Evolutionary conservation across 1,140 invertebrate genomes (phyloP).

Genomic region (Micrasema longulum): DNA sequence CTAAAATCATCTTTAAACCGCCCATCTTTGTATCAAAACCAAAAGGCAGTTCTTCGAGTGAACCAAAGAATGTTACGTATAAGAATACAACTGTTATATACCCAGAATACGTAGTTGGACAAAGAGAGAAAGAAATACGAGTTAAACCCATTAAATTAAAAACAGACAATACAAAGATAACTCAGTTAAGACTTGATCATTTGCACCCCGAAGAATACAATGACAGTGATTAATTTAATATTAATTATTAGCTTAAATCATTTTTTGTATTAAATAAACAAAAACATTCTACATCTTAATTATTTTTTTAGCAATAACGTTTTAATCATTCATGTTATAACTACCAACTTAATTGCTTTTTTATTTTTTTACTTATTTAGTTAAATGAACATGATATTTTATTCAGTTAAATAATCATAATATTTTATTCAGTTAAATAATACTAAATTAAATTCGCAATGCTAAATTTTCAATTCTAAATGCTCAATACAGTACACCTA

Average conservation of each 20-base stretch:
- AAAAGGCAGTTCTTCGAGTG: slow-evolving; percentile 3
- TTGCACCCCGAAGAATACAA: slow-evolving; percentile 71
- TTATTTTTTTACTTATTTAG: no score
- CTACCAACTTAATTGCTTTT: no score
- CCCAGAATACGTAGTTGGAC: slow-evolving; percentile 86
- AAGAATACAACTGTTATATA: slow-evolving; percentile 78
- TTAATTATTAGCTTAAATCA: neutral
- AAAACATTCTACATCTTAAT: no score
- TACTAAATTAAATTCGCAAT: no score
- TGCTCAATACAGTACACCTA: no score
- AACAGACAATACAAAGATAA: slow-evolving; percentile 57
- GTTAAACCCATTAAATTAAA: slow-evolving; percentile 56
- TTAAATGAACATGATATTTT: no score
- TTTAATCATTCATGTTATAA: no score
- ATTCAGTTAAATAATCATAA: no score
- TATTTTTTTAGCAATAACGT: no score
- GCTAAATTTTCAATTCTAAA: no score
- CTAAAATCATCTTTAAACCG: slow-evolving; percentile 68
- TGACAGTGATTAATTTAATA: slow-evolving; percentile 46
- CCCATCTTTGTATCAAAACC: slow-evolving; percentile 41
- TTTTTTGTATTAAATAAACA: neutral
- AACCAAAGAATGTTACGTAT: slow-evolving; percentile 67
- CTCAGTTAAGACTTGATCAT: slow-evolving; percentile 72
- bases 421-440: no score
- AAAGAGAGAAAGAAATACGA: slow-evolving; percentile 69